Evolutionary conservation across 1,140 invertebrate species (phyloP).

Genomic region (Mycetomoellerius zeteki): DNA sequence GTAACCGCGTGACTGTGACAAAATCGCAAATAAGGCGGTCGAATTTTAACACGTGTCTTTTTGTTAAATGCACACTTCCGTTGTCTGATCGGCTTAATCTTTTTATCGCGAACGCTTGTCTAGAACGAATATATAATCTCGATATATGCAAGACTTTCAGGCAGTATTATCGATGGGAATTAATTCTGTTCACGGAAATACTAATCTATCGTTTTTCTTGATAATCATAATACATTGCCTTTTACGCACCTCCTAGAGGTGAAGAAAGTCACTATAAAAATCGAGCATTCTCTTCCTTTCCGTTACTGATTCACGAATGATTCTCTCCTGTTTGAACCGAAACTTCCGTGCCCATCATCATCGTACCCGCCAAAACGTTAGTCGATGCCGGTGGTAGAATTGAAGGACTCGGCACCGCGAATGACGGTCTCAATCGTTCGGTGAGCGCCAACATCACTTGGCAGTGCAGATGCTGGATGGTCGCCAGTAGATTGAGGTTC

Average conservation of each 20-base stretch:
- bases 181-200: constrained; percentile 8
- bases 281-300: not conserved
- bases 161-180: constrained; percentile 24
- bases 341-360: constrained; percentile 75
- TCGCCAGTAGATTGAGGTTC: constrained; percentile 85
- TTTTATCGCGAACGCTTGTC: not conserved
- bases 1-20: not conserved
- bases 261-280: not conserved
- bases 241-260: constrained; percentile 3
- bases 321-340: constrained; percentile 75
- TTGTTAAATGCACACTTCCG: constrained; percentile 24
- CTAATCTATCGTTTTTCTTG: not conserved
- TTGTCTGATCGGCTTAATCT: constrained; percentile 9
- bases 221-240: not conserved
- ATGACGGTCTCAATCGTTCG: constrained; percentile 83
- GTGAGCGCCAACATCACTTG: constrained; percentile 86
- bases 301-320: constrained; percentile 66
- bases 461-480: constrained; percentile 85
- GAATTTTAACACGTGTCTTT: not conserved
- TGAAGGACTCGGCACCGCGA: constrained; percentile 76
- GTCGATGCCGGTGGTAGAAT: constrained; percentile 73
- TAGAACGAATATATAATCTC: not conserved
- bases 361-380: constrained; percentile 65
- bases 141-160: not conserved
- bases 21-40: not conserved